Conservation (phyloP, 2,888 invertebrate species). For the Pammene aurita region DNA sequence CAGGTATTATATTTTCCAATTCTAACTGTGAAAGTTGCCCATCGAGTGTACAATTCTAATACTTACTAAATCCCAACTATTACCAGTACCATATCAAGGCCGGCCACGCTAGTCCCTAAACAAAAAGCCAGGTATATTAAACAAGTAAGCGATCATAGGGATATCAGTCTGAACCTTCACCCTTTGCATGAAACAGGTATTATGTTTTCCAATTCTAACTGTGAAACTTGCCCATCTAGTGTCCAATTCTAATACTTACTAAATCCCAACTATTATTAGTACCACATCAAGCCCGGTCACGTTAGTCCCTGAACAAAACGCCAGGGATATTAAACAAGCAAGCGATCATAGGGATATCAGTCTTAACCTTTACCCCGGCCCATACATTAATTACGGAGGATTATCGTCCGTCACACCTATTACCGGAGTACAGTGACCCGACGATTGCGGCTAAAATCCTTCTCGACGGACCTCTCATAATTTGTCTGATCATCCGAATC, state of each 20-base stretch:
- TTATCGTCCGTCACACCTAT: slow-evolving; percentile 43
- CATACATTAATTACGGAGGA: slow-evolving; percentile 43
- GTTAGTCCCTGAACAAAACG: slow-evolving; percentile 22
- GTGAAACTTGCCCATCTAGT: no score
- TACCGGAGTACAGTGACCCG: slow-evolving; percentile 37
- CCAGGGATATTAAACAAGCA: slow-evolving; percentile 36
- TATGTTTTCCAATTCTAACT: no score
- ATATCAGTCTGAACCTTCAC: slow-evolving; percentile 40
- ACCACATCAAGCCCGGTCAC: slow-evolving; percentile 10
- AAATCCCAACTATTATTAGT: neutral
- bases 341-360: slow-evolving; percentile 40
- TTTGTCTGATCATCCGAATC: slow-evolving; percentile 41
- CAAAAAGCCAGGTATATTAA: slow-evolving; percentile 30
- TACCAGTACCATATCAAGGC: slow-evolving; percentile 16
- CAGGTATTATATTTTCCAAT: no score
- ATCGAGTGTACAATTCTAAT: no score
- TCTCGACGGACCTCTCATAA: slow-evolving; percentile 37
- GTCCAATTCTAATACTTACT: no score
- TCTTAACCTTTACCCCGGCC: slow-evolving; percentile 38
- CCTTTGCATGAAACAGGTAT: no score
- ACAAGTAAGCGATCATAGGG: slow-evolving; percentile 40
- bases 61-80: neutral
- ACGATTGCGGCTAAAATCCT: slow-evolving; percentile 36
- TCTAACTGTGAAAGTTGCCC: no score
- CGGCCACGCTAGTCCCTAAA: slow-evolving; percentile 13